Evolutionary conservation across 2,888 invertebrate genomes (phyloP), one percentile per base, ranked within the genome.

Genomic region (Plagiodera versicolora): DNA sequence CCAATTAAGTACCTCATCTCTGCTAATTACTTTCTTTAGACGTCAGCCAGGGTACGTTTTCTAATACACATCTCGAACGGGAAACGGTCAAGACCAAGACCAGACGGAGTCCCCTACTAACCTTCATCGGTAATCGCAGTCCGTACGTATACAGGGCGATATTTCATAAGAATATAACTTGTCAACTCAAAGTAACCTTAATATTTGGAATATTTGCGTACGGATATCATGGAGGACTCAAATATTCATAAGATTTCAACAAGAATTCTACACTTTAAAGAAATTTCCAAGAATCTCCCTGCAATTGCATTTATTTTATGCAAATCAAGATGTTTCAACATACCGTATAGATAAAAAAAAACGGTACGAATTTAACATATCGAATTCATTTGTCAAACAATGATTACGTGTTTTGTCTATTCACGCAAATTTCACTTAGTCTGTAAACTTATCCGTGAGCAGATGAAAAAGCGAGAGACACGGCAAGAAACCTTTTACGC

Each of bases 1-100:
- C 49, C 56, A 53, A 57, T 56, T 28, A 56, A 54, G 47, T 51
- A 59, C 63, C 49, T 63, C 53, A 59, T 63, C 63, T 59, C 45
- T 49, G 48, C 55, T 56, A 53, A 63, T 63, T 56, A 54, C 61
- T 53, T 51, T 60, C 39, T n/a, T n/a, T 46, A 17, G 35, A 47
- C 47, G 53, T 39, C 20, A 47, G 50, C 9, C 14, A 50, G 6
- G 3, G 6, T 24, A 24, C 24, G n/a, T 24, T 24, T 24, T 6
- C 24, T 24, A 24, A 24, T 24, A 24, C 6, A 50, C 17, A 32
- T 2, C 17, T 11, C 20, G 2, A n/a, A 30, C 10, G 50, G 17
- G 10, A 17, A 8, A 32, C 24, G 45, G n/a, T 19, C 20, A 14
- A 39, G 39, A 39, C 24, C 53, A 45, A 56, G 59, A 62, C 62